Conservation (phyloP, 2,113 vertebrate species). For the Cromileptes altivelis region DNA sequence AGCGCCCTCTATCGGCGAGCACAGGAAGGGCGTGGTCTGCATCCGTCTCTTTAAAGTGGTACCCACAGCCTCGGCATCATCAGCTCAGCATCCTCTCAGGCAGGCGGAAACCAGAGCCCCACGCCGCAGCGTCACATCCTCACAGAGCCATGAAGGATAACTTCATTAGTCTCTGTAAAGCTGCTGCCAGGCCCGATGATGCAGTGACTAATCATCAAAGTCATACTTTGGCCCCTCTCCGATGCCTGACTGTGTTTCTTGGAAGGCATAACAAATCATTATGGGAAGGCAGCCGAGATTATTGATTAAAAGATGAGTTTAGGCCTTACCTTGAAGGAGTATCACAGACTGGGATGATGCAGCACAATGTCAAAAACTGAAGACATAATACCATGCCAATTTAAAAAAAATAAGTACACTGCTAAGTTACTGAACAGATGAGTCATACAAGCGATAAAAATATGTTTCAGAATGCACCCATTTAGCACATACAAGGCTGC, state of each 20-base stretch:
- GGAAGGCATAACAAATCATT: slow-evolving; percentile 4
- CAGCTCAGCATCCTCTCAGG: slow-evolving; percentile 8
- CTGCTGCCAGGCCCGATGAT: background rate
- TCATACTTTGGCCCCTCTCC: background rate
- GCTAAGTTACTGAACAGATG: background rate
- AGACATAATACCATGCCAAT: background rate
- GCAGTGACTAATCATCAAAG: slow-evolving; percentile 17
- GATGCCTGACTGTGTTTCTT: slow-evolving; percentile 12
- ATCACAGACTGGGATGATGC: slow-evolving; percentile 35
- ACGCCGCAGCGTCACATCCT: slow-evolving; percentile 42
- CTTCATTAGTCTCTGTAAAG: background rate
- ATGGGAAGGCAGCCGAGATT: slow-evolving; percentile 3
- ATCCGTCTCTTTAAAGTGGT: slow-evolving; percentile 75
- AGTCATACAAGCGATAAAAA: background rate
- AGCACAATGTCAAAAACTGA: slow-evolving; percentile 5
- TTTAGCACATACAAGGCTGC: background rate
- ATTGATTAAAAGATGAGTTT: slow-evolving; percentile 31
- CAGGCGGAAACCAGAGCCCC: slow-evolving; percentile 20
- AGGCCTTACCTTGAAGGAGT: slow-evolving; percentile 12
- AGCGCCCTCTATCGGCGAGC: slow-evolving; percentile 56
- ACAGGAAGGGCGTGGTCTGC: slow-evolving; percentile 79
- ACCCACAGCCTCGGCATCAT: slow-evolving; percentile 61
- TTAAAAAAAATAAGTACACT: background rate
- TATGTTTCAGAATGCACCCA: background rate
- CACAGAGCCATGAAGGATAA: background rate